Evolutionary conservation across 35 echinoderm and acorn worm species (phyloP).

Genomic region (Ophiothrix spiculata): DNA sequence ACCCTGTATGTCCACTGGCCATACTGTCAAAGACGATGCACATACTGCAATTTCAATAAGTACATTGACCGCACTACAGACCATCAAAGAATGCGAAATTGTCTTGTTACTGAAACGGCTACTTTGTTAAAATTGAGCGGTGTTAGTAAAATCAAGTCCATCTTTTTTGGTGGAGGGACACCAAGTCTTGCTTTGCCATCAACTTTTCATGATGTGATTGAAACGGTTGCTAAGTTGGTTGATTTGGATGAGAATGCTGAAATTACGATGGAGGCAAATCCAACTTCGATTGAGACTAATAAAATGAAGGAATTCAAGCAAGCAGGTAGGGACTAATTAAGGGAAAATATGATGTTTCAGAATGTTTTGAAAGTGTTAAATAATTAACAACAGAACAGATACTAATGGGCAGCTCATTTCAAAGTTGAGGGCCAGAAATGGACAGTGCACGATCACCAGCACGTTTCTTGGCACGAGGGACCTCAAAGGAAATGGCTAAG

Average conservation of each 20-base stretch:
- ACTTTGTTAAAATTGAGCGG: conserved; percentile 66
- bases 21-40: conserved; percentile 78
- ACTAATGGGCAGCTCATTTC: too few relatives aligned
- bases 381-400: too few relatives aligned
- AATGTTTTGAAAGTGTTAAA: too few relatives aligned
- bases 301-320: conserved; percentile 69
- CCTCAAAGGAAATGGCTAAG: too few relatives aligned
- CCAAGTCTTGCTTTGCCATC: conserved; percentile 72
- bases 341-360: too few relatives aligned
- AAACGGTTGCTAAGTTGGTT: conserved; percentile 32
- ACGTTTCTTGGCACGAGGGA: too few relatives aligned
- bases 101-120: conserved; percentile 52
- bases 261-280: conserved; percentile 86
- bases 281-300: conserved; percentile 50
- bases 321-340: conserved; percentile 73
- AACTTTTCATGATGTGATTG: conserved; percentile 53
- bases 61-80: conserved; percentile 61
- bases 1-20: conserved; percentile 91
- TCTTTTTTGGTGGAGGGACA: conserved; percentile 97
- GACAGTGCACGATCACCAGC: too few relatives aligned
- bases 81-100: conserved; percentile 61
- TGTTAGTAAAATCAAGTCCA: conserved; percentile 59
- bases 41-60: conserved; percentile 98
- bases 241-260: conserved; percentile 45
- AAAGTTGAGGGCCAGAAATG: too few relatives aligned